Evolutionary conservation across 1,140 invertebrate genomes (phyloP), one percentile per base, ranked within the genome.

Genomic region (Heliconius melpomene): DNA sequence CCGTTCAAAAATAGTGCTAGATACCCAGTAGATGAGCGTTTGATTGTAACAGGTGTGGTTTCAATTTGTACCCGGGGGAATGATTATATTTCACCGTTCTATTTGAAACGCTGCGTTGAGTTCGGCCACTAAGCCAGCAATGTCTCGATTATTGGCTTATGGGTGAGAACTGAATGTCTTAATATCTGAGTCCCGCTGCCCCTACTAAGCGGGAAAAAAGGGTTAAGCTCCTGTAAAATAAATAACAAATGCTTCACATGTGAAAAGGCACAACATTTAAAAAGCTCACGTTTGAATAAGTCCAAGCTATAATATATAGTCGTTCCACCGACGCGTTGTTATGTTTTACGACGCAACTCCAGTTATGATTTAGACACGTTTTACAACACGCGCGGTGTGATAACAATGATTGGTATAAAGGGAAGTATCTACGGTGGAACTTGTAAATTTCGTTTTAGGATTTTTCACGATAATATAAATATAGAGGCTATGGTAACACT

Each of bases 221-320:
- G 2, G 50, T 52, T 0, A 0, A 52, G 6, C 50, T 52, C 5
- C 0, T 46, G 11, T 1, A 46, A 46, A 66, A 29, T 5, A 9
- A 66, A 26, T 26, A 29, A 16, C 26, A 66, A 29, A 26, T 3
- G 60, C 23, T 29, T 13, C 13, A 3, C 11, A 7, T 66, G 11
- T 66, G 60, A 66, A 66, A 26, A 16, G 9, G 3, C 23, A 66
- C 26, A 66, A 66, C 23, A 26, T 26, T 29, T 66, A 66, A 66
- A 66, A 66, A 6, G 60, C 60, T 66, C 60, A 66, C 60, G 60
- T 66, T 66, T 66, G 60, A 66, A 66, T 66, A 66, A 66, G 60
- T 66, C 60, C 60, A 66, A 66, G 60, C 60, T 66, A 66, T 66
- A 66, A 66, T 66, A 66, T 66, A 66, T 66, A 11, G 60, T 66